Conservation (phyloP, 1,140 invertebrate species). For the Rhyzopertha dominica region DNA sequence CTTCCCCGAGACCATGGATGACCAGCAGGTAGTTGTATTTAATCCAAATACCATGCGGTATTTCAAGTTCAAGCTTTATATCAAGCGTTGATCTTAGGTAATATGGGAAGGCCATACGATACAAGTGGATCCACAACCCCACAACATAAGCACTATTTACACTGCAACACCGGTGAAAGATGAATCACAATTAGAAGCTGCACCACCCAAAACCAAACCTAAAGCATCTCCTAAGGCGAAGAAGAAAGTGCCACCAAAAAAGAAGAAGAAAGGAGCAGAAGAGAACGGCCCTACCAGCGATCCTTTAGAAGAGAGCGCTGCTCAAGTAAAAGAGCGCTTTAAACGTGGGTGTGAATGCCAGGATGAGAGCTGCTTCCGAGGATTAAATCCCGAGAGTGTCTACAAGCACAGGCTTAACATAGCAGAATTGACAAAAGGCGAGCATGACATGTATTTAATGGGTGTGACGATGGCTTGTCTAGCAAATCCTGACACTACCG, state of each 20-base stretch:
- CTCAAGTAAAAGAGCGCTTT: slow-evolving; percentile 63
- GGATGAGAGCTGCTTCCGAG: slow-evolving; percentile 67
- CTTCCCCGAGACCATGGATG: slow-evolving; percentile 38
- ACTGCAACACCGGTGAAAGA: slow-evolving; percentile 26
- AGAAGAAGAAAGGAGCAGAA: slow-evolving; percentile 51
- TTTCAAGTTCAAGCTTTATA: slow-evolving; percentile 1
- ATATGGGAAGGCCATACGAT: slow-evolving; percentile 58
- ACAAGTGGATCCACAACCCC: slow-evolving; percentile 49
- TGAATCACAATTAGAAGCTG: slow-evolving; percentile 21
- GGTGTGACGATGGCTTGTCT: slow-evolving; percentile 75
- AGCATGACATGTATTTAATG: slow-evolving; percentile 71
- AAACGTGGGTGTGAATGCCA: slow-evolving; percentile 69
- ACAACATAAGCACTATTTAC: slow-evolving; percentile 36
- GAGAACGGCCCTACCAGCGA: slow-evolving; percentile 47
- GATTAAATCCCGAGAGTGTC: slow-evolving; percentile 65
- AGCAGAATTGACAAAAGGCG: slow-evolving; percentile 58
- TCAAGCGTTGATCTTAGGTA: slow-evolving; percentile 47
- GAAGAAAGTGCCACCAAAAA: slow-evolving; percentile 40
- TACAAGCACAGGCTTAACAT: slow-evolving; percentile 72
- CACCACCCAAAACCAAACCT: slow-evolving; percentile 18
- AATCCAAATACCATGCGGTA: neutral
- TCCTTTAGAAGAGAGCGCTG: slow-evolving; percentile 55
- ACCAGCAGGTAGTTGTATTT: slow-evolving; percentile 37
- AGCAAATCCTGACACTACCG: slow-evolving; percentile 67
- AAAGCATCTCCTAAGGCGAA: slow-evolving; percentile 32